Percentiles rank a stretch among this genome's conserved stretches.
phyloP scores from a whole-genome alignment of 2,113 vertebrate genomes.

The Charadrius vociferus region DNA sequence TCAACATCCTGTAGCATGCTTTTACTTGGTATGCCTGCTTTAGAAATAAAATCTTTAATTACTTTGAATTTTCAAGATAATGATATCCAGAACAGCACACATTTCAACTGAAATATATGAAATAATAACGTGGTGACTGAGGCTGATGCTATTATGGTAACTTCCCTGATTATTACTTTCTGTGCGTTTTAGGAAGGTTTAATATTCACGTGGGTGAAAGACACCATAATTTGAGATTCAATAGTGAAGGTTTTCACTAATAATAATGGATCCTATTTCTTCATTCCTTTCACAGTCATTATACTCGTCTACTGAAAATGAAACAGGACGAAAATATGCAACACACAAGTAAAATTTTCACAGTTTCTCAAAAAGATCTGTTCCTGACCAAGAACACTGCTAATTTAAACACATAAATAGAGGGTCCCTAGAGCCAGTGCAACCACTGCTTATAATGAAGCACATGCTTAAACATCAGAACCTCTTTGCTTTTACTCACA shows the following conservation, averaged over 20 bases:
- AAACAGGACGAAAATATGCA: not conserved
- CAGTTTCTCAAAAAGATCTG: not conserved
- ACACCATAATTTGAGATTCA: not conserved
- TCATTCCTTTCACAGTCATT: not conserved
- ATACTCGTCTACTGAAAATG: not conserved
- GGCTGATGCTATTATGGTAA: not conserved
- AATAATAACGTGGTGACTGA: not conserved
- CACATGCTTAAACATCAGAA: not conserved
- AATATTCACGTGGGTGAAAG: not conserved
- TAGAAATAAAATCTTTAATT: conserved; percentile 6
- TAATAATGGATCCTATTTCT: not conserved
- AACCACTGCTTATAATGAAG: not conserved
- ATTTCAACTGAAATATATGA: not conserved
- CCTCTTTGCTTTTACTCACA: not conserved
- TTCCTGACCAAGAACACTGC: not conserved
- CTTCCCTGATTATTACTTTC: not conserved
- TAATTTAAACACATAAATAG: not conserved
- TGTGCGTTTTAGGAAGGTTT: not conserved
- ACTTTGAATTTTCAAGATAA: not conserved
- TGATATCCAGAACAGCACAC: not conserved
- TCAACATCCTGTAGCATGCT: not conserved
- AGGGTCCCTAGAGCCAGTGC: not conserved
- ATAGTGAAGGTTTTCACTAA: not conserved
- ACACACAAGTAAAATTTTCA: not conserved
- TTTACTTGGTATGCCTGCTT: not conserved